A percentile compares a stretch with the other conserved stretches of the same genome.
phyloP scores from a whole-genome alignment of 1,140 invertebrate genomes.

The Drosophila athabasca region DNA sequence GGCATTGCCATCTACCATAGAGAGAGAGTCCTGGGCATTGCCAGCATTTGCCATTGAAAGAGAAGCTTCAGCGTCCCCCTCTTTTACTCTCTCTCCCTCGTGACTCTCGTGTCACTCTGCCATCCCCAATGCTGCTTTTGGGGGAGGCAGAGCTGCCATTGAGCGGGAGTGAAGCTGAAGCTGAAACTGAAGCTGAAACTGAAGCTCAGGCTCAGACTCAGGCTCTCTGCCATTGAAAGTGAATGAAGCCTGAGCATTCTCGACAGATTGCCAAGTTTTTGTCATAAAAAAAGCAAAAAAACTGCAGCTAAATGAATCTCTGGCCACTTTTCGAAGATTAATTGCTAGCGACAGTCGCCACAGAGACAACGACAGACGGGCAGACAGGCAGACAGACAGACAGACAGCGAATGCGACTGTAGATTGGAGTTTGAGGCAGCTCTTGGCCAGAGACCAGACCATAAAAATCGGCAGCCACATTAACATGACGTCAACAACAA shows the following conservation, averaged over 20 bases:
- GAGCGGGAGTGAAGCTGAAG: not conserved
- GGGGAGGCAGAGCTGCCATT: too few species aligned
- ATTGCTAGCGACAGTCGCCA: conserved; percentile 78
- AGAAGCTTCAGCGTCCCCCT: too few species aligned
- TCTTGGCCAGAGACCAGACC: conserved; percentile 50
- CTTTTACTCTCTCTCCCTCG: too few species aligned
- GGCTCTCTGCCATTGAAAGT: conserved; percentile 76
- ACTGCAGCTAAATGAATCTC: conserved; percentile 45
- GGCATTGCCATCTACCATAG: too few species aligned
- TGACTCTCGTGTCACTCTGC: too few species aligned
- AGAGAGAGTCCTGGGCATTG: too few species aligned
- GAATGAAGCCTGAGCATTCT: conserved; percentile 71
- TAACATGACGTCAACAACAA: conserved; percentile 62
- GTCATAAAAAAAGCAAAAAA: conserved; percentile 37
- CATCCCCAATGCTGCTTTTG: too few species aligned
- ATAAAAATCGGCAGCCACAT: conserved; percentile 69
- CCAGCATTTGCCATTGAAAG: too few species aligned
- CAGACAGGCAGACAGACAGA: too few species aligned
- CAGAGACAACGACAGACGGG: not conserved
- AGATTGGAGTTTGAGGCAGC: too few species aligned
- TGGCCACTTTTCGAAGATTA: conserved; percentile 75
- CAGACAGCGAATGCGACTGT: not conserved
- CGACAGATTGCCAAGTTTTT: conserved; percentile 79
- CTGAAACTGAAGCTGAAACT: conserved; percentile 17
- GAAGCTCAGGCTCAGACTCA: not conserved